Conservation (phyloP, 2,888 invertebrate genomes). For the Conchocele bisecta region DNA sequence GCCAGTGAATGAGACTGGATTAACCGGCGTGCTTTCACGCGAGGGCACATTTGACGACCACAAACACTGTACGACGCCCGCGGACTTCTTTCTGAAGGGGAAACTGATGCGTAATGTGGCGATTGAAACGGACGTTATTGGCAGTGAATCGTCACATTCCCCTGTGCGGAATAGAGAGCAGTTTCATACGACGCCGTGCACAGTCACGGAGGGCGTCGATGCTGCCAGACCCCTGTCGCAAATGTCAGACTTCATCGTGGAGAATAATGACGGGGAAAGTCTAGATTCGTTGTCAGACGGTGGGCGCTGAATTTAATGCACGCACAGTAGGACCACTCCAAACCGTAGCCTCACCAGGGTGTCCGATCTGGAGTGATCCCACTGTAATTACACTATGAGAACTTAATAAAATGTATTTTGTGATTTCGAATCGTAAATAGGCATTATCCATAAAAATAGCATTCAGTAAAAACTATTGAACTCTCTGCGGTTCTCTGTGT, state of each 20-base stretch:
- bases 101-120: constrained; percentile 33
- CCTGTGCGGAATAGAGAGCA: background rate
- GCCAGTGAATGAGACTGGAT: background rate
- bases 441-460: too few species aligned
- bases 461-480: too few species aligned
- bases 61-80: background rate
- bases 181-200: too few species aligned
- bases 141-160: constrained; percentile 1
- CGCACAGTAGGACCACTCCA: too few species aligned
- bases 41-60: too few species aligned
- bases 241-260: constrained; percentile 48
- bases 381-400: too few species aligned
- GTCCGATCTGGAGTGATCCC: too few species aligned
- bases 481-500: too few species aligned
- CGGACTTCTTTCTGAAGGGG: background rate
- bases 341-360: too few species aligned
- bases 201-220: background rate
- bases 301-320: too few species aligned
- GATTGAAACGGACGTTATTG: constrained; percentile 45
- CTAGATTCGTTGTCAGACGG: constrained; percentile 20
- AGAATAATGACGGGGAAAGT: constrained; percentile 53
- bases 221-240: constrained; percentile 12
- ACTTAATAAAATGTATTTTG: too few species aligned
- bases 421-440: too few species aligned
- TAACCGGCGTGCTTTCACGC: background rate